Percentiles rank a stretch among this genome's conserved stretches.
Conservation (phyloP, 64 coral and sea anemone genomes). For the Montipora cactus region DNA sequence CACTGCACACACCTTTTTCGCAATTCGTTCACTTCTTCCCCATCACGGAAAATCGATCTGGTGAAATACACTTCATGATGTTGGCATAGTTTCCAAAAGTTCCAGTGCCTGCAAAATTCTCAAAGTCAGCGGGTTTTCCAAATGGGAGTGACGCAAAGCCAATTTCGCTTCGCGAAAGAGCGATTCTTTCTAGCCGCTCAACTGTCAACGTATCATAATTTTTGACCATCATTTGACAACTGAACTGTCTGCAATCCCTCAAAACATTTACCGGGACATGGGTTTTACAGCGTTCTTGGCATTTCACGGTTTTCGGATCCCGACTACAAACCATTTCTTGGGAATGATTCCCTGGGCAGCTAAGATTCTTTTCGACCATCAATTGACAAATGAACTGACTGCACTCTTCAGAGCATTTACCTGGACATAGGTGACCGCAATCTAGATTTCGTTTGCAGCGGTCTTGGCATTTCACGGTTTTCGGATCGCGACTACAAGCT, state of each 20-base stretch:
- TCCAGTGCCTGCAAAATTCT: not conserved
- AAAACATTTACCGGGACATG: not conserved
- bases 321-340: conserved; percentile 1
- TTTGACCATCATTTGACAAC: conserved; percentile 37
- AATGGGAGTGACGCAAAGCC: not conserved
- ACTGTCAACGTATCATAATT: not conserved
- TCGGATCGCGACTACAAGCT: too few species aligned
- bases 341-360: conserved; percentile 47
- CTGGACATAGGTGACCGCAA: conserved; percentile 22
- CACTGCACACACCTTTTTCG: not conserved
- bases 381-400: conserved; percentile 3
- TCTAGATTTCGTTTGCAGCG: too few species aligned
- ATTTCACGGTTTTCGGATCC: not conserved
- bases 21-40: not conserved
- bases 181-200: not conserved
- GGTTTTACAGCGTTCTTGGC: conserved; percentile 35
- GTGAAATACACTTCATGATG: not conserved
- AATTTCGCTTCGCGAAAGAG: not conserved
- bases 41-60: not conserved
- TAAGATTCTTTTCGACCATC: not conserved
- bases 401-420: conserved; percentile 26
- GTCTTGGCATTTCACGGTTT: not conserved
- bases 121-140: not conserved
- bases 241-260: conserved; percentile 10
- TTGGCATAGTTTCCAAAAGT: not conserved